phyloP scores from a whole-genome alignment of 2,113 vertebrate species.

The Dendropsophus ebraccatus region DNA sequence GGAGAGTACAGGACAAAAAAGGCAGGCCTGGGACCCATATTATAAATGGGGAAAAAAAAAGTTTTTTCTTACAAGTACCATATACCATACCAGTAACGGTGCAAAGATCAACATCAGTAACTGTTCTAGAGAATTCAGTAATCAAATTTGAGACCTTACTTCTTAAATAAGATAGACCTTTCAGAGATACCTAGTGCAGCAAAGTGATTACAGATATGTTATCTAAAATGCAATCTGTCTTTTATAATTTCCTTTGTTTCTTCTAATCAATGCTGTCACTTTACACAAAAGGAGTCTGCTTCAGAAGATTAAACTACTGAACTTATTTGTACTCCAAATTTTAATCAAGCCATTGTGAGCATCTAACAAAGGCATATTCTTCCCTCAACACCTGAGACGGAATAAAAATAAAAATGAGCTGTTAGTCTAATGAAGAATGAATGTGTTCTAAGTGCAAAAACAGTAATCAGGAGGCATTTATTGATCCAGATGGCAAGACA shows the following conservation, averaged over 20 bases:
- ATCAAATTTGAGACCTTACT: conserved; percentile 6
- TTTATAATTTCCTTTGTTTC: conserved; percentile 41
- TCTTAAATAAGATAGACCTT: conserved; percentile 18
- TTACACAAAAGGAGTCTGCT: conserved; percentile 16
- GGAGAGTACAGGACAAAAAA: too few species aligned
- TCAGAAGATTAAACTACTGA: conserved; percentile 28
- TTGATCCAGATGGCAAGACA: not conserved
- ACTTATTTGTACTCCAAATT: conserved; percentile 34
- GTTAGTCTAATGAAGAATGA: conserved; percentile 35
- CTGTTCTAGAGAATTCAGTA: not conserved
- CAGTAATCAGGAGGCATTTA: conserved; percentile 24
- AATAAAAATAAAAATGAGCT: conserved; percentile 16
- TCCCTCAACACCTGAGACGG: not conserved
- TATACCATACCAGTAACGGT: not conserved
- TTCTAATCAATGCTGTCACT: conserved; percentile 38
- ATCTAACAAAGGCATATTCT: conserved; percentile 19
- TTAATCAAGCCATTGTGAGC: conserved; percentile 18
- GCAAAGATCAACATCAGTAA: conserved; percentile 22
- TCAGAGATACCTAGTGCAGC: conserved; percentile 12
- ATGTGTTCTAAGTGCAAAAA: conserved; percentile 33
- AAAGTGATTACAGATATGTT: conserved; percentile 34
- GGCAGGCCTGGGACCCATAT: too few species aligned
- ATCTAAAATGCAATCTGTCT: conserved; percentile 30
- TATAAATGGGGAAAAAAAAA: too few species aligned
- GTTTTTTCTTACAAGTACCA: not conserved